A percentile compares a stretch with the other conserved stretches of the same genome.
phyloP scores from a whole-genome alignment of 2,797 vertebrate species.

The Clarias pachynema region DNA sequence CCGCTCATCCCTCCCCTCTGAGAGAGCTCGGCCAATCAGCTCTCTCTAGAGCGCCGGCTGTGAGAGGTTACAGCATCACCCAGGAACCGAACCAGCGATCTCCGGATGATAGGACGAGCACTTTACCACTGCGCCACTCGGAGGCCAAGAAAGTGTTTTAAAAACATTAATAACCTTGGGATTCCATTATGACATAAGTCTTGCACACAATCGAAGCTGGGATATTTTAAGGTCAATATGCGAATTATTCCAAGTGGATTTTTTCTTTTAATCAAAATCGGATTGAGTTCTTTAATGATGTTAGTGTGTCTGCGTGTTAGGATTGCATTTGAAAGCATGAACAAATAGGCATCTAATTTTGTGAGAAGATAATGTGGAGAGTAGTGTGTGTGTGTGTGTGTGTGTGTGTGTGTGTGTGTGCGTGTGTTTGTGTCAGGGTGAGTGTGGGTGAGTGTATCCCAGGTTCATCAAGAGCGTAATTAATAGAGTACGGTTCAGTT shows the following conservation, averaged over 20 bases:
- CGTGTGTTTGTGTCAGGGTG: slow-evolving; percentile 34
- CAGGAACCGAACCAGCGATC: no score
- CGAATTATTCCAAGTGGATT: background rate
- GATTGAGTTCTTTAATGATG: background rate
- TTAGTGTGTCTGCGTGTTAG: background rate
- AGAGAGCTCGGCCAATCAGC: no score
- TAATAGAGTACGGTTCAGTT: slow-evolving; percentile 71
- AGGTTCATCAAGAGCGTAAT: slow-evolving; percentile 70
- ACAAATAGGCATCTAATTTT: background rate
- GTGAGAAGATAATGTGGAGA: background rate
- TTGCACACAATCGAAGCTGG: background rate
- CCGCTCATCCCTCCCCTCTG: no score
- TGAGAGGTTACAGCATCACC: no score
- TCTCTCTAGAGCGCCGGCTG: no score
- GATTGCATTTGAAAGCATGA: background rate
- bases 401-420: slow-evolving; percentile 31
- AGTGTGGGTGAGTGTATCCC: slow-evolving; percentile 35
- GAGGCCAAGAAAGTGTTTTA: background rate
- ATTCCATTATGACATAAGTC: background rate
- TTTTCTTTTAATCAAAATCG: background rate
- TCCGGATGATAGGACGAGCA: no score
- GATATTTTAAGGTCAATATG: background rate
- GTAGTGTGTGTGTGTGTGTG: slow-evolving; percentile 47
- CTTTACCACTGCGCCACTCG: no score
- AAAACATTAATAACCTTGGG: no score